Conservation (phyloP, 2,797 vertebrate species). For the Rhabdomys pumilio region DNA sequence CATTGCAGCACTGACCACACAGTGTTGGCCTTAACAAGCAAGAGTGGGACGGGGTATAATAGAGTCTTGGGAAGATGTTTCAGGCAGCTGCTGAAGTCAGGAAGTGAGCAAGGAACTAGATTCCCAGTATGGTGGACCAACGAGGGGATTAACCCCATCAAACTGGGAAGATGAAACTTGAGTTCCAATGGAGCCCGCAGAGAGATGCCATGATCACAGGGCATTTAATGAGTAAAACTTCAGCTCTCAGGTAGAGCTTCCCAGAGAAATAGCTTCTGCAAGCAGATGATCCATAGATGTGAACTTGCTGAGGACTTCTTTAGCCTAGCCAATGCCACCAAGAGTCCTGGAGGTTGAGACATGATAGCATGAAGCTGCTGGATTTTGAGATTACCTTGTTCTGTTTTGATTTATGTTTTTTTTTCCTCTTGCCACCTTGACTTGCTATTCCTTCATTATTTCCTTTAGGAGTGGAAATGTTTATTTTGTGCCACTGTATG, state of each 20-base stretch:
- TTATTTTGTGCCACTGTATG: neutral
- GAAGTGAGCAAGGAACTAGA: neutral
- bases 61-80: neutral
- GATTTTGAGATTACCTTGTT: neutral
- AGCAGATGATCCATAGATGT: too few species aligned
- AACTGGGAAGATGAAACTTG: neutral
- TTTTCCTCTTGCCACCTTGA: neutral
- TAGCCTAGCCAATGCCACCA: neutral
- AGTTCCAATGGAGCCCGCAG: neutral
- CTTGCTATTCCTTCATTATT: neutral
- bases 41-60: neutral
- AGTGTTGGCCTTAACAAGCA: neutral
- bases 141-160: neutral
- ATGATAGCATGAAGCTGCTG: neutral
- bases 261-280: neutral
- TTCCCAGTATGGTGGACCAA: neutral
- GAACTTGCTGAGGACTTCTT: neutral
- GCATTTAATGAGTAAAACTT: neutral
- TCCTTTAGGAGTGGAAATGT: neutral
- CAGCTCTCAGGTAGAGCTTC: too few species aligned
- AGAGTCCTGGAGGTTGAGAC: neutral
- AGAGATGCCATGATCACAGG: neutral
- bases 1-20: neutral
- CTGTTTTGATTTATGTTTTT: neutral
- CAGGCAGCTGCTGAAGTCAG: neutral